Evolutionary conservation across 2,888 invertebrate genomes (phyloP).

Genomic region (Teleiodes luculella): DNA sequence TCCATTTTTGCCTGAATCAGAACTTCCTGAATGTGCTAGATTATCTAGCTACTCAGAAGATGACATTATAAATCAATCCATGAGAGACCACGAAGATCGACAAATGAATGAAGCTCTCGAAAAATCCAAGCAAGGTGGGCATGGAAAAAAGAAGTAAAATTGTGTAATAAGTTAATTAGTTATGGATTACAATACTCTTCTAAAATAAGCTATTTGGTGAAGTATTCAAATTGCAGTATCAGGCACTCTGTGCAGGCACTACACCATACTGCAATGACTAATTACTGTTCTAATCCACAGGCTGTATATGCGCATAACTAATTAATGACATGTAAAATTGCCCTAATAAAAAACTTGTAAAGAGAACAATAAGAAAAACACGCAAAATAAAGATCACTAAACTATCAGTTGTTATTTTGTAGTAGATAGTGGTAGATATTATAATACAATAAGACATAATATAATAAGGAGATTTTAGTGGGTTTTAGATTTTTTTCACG

Average conservation of each 20-base stretch:
- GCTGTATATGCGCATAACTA: neutral
- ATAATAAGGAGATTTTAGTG: too few relatives aligned
- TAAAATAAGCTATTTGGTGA: too few relatives aligned
- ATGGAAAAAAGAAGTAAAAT: slow-evolving; percentile 53
- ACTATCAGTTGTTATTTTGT: slow-evolving; percentile 27
- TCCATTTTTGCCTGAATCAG: slow-evolving; percentile 87
- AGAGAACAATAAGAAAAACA: slow-evolving; percentile 33
- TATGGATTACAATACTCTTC: too few relatives aligned
- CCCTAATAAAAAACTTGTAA: neutral
- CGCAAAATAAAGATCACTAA: slow-evolving; percentile 54
- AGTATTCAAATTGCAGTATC: too few relatives aligned
- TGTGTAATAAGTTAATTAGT: neutral
- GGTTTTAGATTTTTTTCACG: too few relatives aligned
- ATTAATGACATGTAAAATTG: neutral
- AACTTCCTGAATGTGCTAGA: slow-evolving; percentile 85
- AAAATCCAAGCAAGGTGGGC: slow-evolving; percentile 81
- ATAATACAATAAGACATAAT: too few relatives aligned
- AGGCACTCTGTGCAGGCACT: too few relatives aligned
- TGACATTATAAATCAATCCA: slow-evolving; percentile 69
- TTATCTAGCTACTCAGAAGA: slow-evolving; percentile 84
- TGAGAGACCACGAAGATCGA: slow-evolving; percentile 81
- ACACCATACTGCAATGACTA: too few relatives aligned
- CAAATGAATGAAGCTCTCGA: slow-evolving; percentile 85
- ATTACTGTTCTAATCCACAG: too few relatives aligned
- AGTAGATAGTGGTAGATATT: neutral